Evolutionary conservation across 2,113 vertebrate genomes (phyloP).

Genomic region (Poeciliopsis occidentalis): DNA sequence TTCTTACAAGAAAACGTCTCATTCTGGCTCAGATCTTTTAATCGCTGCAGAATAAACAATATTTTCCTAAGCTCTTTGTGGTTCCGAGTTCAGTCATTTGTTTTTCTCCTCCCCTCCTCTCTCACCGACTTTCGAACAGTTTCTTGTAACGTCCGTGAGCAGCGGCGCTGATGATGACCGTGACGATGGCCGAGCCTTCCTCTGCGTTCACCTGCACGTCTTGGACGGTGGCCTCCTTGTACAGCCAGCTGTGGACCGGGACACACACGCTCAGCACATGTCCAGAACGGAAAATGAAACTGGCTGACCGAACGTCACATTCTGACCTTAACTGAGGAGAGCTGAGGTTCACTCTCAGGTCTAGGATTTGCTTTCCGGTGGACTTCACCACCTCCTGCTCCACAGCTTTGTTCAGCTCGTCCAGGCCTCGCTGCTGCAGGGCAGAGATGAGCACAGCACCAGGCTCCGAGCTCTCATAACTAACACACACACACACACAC

Average conservation of each 20-base stretch:
- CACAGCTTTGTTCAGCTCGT: constrained; percentile 78
- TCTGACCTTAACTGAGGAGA: constrained; percentile 87
- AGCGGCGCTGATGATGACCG: constrained; percentile 84
- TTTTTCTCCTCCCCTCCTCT: neutral
- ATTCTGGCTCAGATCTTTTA: constrained; percentile 2
- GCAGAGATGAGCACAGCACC: constrained; percentile 83
- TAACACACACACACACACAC: constrained; percentile 52
- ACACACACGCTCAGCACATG: neutral
- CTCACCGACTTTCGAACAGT: constrained; percentile 71
- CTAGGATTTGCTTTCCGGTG: constrained; percentile 82
- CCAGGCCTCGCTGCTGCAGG: constrained; percentile 81
- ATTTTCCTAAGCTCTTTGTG: neutral
- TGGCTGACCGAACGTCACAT: neutral
- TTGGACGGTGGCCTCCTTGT: constrained; percentile 89
- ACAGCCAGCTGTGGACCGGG: constrained; percentile 85
- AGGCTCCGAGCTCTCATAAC: constrained; percentile 76
- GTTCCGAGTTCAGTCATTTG: neutral
- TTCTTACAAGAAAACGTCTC: constrained; percentile 11
- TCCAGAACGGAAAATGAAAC: accelerated
- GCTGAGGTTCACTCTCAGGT: constrained; percentile 81
- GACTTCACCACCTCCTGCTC: constrained; percentile 80
- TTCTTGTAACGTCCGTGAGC: constrained; percentile 87
- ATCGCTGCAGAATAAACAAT: constrained; percentile 2
- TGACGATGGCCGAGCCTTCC: constrained; percentile 82
- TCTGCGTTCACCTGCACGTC: constrained; percentile 85